Evolutionary conservation across 2,888 invertebrate species (phyloP).

Genomic region (Eubasilissa splendida): DNA sequence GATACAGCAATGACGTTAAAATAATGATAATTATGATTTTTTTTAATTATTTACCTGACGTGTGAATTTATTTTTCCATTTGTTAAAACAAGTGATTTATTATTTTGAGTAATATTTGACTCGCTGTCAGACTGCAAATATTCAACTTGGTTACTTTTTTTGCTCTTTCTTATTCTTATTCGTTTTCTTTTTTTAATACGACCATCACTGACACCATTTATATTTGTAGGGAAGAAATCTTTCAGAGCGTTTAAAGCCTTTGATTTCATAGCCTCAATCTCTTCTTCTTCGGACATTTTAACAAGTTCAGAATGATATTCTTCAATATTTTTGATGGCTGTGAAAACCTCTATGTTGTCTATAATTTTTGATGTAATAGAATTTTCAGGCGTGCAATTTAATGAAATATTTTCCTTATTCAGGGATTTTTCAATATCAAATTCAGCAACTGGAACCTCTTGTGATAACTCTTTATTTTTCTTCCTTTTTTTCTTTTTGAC

Average conservation of each 20-base stretch:
- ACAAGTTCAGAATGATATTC: constrained; percentile 47
- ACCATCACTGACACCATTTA: constrained; percentile 54
- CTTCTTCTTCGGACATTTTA: constrained; percentile 46
- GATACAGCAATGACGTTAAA: neutral
- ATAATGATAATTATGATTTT: neutral
- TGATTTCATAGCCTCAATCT: constrained; percentile 51
- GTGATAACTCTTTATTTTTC: constrained; percentile 52
- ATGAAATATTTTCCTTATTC: constrained; percentile 42
- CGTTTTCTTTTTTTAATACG: constrained; percentile 56
- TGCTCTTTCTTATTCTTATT: constrained; percentile 53
- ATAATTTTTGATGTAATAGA: constrained; percentile 34
- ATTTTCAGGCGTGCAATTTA: constrained; percentile 27
- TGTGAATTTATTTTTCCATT: constrained; percentile 53
- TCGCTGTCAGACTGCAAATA: constrained; percentile 53
- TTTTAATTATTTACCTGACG: constrained; percentile 37
- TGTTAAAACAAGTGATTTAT: constrained; percentile 31
- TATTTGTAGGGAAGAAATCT: constrained; percentile 48
- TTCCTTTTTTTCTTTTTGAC: constrained; percentile 52
- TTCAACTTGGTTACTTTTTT: constrained; percentile 53
- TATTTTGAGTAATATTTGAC: constrained; percentile 45
- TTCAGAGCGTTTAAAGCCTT: constrained; percentile 52
- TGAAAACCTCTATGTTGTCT: constrained; percentile 43
- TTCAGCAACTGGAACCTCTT: constrained; percentile 46
- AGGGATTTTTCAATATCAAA: constrained; percentile 30
- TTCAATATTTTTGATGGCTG: constrained; percentile 53